Percentiles rank a stretch among this genome's conserved stretches.
Conservation (phyloP, 2,113 vertebrate species). For the Ophthalmolycus amberensis region DNA sequence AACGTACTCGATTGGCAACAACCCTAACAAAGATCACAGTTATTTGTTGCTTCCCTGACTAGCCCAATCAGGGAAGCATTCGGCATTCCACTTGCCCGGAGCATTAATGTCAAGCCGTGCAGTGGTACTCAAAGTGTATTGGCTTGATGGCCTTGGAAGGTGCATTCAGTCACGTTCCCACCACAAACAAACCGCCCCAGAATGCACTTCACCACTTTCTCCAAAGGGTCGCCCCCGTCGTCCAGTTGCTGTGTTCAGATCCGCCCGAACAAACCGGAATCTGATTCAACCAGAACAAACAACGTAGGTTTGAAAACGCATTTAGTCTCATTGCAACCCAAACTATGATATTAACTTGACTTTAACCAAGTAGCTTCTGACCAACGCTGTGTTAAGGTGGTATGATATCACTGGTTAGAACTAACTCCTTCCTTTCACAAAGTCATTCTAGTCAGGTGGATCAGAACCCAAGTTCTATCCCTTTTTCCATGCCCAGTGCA, state of each 20-base stretch:
- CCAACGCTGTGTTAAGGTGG: neutral
- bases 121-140: neutral
- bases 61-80: no score
- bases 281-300: neutral
- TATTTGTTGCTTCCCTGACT: neutral
- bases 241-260: neutral
- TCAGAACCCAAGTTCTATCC: neutral
- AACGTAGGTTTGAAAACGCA: neutral
- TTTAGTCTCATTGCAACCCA: neutral
- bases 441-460: conserved; percentile 17
- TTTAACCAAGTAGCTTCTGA: neutral
- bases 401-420: neutral
- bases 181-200: neutral
- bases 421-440: neutral
- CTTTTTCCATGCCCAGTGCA: neutral
- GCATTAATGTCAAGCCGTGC: neutral
- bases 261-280: neutral
- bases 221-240: neutral
- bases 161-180: neutral
- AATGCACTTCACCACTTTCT: neutral
- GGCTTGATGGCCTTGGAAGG: neutral
- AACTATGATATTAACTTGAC: no score
- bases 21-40: neutral
- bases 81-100: neutral
- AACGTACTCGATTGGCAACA: no score